Evolutionary conservation across 1,140 invertebrate genomes (phyloP).

Genomic region (Linepithema humile): DNA sequence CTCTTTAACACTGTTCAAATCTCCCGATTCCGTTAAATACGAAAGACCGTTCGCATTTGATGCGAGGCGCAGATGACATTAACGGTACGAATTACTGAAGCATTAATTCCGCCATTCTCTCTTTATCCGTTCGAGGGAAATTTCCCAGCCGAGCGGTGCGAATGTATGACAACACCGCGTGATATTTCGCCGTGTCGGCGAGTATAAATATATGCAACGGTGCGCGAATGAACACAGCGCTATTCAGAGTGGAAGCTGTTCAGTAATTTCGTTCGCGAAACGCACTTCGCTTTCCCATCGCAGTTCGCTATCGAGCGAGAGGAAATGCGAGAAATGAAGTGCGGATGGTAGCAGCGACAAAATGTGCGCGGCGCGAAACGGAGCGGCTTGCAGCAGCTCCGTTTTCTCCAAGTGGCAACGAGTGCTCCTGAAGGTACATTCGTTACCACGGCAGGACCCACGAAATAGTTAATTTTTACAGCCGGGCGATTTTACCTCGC

Average conservation of each 20-base stretch:
- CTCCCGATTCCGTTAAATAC: not conserved
- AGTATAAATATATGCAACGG: slow-evolving; percentile 18
- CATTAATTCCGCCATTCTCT: slow-evolving; percentile 54
- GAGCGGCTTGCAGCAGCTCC: not conserved
- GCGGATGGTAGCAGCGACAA: not conserved
- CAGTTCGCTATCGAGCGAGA: slow-evolving; percentile 3
- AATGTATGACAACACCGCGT: slow-evolving; percentile 42
- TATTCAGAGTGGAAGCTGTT: slow-evolving; percentile 49
- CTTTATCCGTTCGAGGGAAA: slow-evolving; percentile 37
- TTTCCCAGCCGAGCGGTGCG: slow-evolving; percentile 32
- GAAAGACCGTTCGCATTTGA: slow-evolving; percentile 13
- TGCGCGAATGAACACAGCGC: slow-evolving; percentile 39
- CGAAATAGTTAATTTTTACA: slow-evolving; percentile 81
- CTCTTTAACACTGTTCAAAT: not conserved
- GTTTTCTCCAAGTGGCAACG: slow-evolving; percentile 22
- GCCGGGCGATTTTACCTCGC: slow-evolving; percentile 72
- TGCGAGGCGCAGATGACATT: slow-evolving; percentile 38
- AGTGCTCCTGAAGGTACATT: slow-evolving; percentile 77
- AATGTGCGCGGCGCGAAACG: slow-evolving; percentile 1
- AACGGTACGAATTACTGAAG: slow-evolving; percentile 58
- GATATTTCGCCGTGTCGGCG: slow-evolving; percentile 35
- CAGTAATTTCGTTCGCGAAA: slow-evolving; percentile 44
- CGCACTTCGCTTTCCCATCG: slow-evolving; percentile 18
- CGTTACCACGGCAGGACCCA: slow-evolving; percentile 72
- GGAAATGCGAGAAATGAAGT: slow-evolving; percentile 22